These are phyloP conservation scores for Ophioninae sp. DNA, from an alignment of 2,888 invertebrate species.

Conservation along the genomic window DNA sequence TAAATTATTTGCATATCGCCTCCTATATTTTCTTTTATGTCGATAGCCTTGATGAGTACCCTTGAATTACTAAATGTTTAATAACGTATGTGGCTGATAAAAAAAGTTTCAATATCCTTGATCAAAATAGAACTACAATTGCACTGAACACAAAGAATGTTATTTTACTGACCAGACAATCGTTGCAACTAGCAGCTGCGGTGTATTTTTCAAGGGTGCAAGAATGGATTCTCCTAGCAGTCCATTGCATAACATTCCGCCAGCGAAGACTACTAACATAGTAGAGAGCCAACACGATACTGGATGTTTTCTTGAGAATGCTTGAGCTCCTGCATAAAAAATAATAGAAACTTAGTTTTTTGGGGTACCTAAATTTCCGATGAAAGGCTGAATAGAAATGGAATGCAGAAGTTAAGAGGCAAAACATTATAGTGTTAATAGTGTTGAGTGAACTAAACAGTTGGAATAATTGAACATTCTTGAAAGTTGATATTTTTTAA, in stretches of 20 bases:
- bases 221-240: slow-evolving; percentile 97
- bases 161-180: slow-evolving; percentile 90
- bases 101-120: neutral
- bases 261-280: slow-evolving; percentile 98
- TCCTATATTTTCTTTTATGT: neutral
- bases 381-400: neutral
- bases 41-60: neutral
- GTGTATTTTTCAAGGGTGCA: slow-evolving; percentile 97
- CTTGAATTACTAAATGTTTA: neutral
- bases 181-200: slow-evolving; percentile 95
- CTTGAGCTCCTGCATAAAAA: slow-evolving; percentile 86
- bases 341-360: slow-evolving; percentile 10
- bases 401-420: too few species aligned
- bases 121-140: neutral
- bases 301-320: slow-evolving; percentile 98
- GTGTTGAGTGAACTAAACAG: too few species aligned
- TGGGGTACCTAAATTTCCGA: slow-evolving; percentile 1
- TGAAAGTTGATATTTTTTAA: too few species aligned
- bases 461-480: too few species aligned
- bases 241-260: slow-evolving; percentile 97
- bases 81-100: too few species aligned
- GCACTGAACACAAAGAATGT: neutral
- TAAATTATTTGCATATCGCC: too few species aligned
- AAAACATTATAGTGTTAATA: too few species aligned
- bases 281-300: slow-evolving; percentile 98